Base-by-base conservation (phyloP, 1,140 invertebrate genomes). In the Kradibia gibbosae region DNA sequence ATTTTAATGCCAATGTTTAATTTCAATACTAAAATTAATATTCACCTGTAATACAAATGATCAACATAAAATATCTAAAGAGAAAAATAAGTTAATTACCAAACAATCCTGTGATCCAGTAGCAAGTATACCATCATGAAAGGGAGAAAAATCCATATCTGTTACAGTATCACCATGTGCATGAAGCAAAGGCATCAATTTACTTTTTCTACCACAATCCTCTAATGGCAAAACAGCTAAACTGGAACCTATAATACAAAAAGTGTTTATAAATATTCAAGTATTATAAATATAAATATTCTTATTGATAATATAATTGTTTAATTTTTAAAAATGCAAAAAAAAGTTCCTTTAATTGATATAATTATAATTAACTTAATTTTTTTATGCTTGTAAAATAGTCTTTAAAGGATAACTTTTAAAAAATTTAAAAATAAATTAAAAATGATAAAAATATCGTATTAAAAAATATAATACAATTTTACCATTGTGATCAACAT, bases 141-240 rank as follows among this genome's bases (percentile, higher is more conserved):
- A 98, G 53, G 97, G 97, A 57, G 96, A 98, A 88, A 99, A 98
- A 86, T 97, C 95, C 93, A 98, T 95, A 90, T 98, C 97, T n/a
- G 96, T 97, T 34, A 98, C 96, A 50, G 97, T 97, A 87, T 98
- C 97, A 67, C 95, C 94, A 90, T 97, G 95, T 36, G 95, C 95
- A 92, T 96, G 95, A 75, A 97, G 92, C 75, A 96, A 85, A 39
- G 96, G 96, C 94, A 97, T 95, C 55, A 94, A 94, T 92, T 96
- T 96, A 85, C 94, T 95, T 89, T 97, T 97, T 83, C 96, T 93
- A 0, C 97, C 97, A 85, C 94, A 96, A 86, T 97, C 96, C 87
- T 96, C 95, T 31, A 98, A 90, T 11, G 96, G 96, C 67, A 98
- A 90, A 60, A 98, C 94, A 11, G 96, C 97, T 83, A 98, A 92